phyloP scores from a whole-genome alignment of 2,113 vertebrate genomes.

The Edolisoma coerulescens region DNA sequence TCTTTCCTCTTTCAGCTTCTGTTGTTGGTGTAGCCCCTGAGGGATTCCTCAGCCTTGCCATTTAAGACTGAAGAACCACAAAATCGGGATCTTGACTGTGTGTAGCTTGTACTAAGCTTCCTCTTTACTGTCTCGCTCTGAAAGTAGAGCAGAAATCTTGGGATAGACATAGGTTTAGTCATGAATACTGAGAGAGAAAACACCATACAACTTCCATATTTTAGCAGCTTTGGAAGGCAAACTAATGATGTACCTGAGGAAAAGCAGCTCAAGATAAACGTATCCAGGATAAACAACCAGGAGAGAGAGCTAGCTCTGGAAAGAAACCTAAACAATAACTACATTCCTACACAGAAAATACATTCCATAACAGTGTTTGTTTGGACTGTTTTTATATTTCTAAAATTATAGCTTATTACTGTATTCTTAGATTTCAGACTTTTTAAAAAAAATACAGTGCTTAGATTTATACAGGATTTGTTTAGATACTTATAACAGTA shows the following conservation, averaged over 20 bases:
- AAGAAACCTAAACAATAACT: not conserved
- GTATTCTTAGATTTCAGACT: conserved; percentile 58
- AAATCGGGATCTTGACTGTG: not conserved
- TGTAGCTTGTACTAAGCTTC: not conserved
- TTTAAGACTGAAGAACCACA: conserved; percentile 4
- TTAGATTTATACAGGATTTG: conserved; percentile 64
- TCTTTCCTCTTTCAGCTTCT: not conserved
- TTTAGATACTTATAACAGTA: conserved; percentile 65
- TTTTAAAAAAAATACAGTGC: conserved; percentile 50
- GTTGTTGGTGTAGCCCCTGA: not conserved
- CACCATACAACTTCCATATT: not conserved
- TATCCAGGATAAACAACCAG: not conserved
- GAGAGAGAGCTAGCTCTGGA: not conserved
- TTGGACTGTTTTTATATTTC: conserved; percentile 58
- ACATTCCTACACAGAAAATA: conserved; percentile 39
- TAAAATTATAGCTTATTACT: conserved; percentile 41
- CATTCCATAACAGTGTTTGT: conserved; percentile 63
- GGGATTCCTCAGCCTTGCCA: not conserved
- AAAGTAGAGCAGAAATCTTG: not conserved
- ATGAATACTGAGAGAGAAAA: not conserved
- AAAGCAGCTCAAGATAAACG: not conserved
- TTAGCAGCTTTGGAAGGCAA: not conserved
- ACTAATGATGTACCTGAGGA: not conserved
- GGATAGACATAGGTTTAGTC: not conserved
- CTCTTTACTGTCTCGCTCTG: not conserved